These are phyloP conservation scores for Pelochelys cantorii DNA, from an alignment of 2,797 vertebrate genomes.

Conservation along the genomic window DNA sequence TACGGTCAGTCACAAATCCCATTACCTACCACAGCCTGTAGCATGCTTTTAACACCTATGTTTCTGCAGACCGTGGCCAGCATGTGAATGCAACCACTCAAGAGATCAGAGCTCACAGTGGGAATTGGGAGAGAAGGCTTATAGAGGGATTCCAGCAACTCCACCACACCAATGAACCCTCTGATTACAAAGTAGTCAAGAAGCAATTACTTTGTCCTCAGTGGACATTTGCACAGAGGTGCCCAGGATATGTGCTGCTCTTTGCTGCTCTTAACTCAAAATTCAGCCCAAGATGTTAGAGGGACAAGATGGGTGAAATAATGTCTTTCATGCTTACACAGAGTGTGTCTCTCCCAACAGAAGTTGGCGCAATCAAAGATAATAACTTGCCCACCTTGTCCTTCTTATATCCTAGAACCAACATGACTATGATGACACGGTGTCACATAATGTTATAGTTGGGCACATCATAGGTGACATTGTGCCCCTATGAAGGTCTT, in stretches of 20 bases:
- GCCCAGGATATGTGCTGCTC: neutral
- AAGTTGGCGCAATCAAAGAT: neutral
- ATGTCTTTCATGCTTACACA: no score
- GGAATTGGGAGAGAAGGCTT: neutral
- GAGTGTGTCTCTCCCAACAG: neutral
- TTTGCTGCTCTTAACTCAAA: neutral
- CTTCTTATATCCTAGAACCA: neutral
- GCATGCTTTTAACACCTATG: neutral
- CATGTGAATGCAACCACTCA: neutral
- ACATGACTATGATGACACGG: neutral
- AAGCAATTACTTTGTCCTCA: neutral
- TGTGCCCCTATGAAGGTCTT: neutral
- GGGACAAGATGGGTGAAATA: neutral
- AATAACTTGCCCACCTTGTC: neutral
- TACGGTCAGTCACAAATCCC: neutral
- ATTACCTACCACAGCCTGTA: neutral
- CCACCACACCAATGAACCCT: fast-evolving
- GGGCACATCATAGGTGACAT: neutral
- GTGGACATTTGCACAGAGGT: neutral
- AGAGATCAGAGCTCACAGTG: neutral
- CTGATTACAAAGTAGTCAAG: neutral
- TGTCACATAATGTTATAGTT: neutral
- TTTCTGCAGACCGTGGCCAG: fast-evolving
- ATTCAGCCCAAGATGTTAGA: fast-evolving
- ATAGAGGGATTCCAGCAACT: neutral